These are phyloP conservation scores for Microplitis deprimator DNA, from an alignment of 2,888 invertebrate species.

Conservation along the genomic window DNA sequence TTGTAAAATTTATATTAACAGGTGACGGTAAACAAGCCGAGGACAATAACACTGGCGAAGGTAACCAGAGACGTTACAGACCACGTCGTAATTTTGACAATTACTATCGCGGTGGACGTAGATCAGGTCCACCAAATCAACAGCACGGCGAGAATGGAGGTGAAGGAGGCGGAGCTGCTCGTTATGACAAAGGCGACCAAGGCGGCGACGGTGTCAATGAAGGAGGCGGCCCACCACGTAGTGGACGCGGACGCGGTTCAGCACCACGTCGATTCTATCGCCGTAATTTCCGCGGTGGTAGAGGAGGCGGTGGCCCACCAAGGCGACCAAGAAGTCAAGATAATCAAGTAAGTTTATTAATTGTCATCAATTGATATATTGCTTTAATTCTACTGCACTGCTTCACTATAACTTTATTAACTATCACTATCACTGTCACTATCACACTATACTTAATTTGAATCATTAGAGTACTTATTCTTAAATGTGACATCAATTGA, in stretches of 20 bases:
- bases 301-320: conserved; percentile 73
- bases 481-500: background rate
- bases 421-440: conserved; percentile 9
- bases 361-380: background rate
- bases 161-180: conserved; percentile 59
- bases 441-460: background rate
- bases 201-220: conserved; percentile 57
- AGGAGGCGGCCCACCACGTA: conserved; percentile 52
- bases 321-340: conserved; percentile 75
- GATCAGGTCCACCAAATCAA: conserved; percentile 68
- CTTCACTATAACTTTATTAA: conserved; percentile 1
- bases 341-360: conserved; percentile 63
- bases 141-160: conserved; percentile 69
- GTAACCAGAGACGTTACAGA: conserved; percentile 72
- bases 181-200: conserved; percentile 56
- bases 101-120: conserved; percentile 70
- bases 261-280: conserved; percentile 80
- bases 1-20: conserved; percentile 33
- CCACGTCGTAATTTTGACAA: conserved; percentile 72
- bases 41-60: conserved; percentile 70
- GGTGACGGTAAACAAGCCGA: conserved; percentile 68
- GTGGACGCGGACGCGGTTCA: conserved; percentile 71
- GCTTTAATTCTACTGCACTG: conserved; percentile 6
- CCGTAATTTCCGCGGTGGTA: conserved; percentile 82
- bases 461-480: background rate